These are phyloP conservation scores for Andricus grossulariae DNA, from an alignment of 1,140 invertebrate species.

Conservation along the genomic window DNA sequence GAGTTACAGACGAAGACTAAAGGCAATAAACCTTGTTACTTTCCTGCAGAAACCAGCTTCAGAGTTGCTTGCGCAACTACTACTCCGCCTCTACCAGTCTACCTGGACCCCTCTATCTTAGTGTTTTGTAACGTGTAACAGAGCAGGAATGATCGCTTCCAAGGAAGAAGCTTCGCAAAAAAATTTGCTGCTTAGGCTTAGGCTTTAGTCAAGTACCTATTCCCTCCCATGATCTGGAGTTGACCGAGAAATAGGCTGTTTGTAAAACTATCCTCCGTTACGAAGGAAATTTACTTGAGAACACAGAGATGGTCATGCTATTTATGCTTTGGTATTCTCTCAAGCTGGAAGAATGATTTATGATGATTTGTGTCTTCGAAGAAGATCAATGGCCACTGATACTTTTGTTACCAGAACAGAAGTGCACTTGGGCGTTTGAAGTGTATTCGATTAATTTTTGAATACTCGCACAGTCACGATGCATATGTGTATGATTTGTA, in stretches of 20 bases:
- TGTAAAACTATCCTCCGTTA: neutral
- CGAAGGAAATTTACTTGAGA: constrained; percentile 16
- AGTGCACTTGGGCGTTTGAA: no score
- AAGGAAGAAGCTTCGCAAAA: constrained; percentile 17
- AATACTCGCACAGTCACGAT: no score
- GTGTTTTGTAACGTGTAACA: constrained; percentile 54
- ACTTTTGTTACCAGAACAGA: neutral
- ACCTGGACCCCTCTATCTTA: constrained; percentile 42
- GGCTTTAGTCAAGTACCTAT: neutral
- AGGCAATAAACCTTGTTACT: constrained; percentile 19
- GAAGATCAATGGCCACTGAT: constrained; percentile 2
- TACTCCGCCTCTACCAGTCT: constrained; percentile 46
- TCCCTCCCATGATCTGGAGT: neutral
- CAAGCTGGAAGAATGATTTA: constrained; percentile 7
- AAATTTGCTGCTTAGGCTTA: neutral
- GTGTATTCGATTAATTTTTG: no score
- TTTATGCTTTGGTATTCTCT: neutral
- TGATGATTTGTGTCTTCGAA: neutral
- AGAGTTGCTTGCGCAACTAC: constrained; percentile 52
- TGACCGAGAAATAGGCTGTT: constrained; percentile 16
- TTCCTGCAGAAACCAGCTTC: constrained; percentile 41
- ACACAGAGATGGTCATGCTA: neutral
- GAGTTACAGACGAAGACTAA: neutral
- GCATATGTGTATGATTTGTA: no score
- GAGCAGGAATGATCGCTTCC: constrained; percentile 38